Evolutionary conservation across 2,888 invertebrate genomes (phyloP).

Genomic region (Spilosoma lubricipeda): DNA sequence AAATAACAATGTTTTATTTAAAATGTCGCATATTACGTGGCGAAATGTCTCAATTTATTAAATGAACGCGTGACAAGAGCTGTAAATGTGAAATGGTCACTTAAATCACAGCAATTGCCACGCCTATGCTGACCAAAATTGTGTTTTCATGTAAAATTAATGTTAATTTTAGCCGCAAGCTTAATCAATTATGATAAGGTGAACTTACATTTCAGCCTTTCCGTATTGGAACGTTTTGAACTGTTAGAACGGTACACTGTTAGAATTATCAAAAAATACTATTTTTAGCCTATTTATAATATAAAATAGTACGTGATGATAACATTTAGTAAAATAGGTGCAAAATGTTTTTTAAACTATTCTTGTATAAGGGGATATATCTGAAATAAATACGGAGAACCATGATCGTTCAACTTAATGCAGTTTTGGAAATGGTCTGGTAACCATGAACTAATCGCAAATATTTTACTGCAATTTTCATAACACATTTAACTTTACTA

Average conservation of each 20-base stretch:
- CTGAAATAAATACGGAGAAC: not conserved
- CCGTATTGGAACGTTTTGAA: not conserved
- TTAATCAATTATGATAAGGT: slow-evolving; percentile 65
- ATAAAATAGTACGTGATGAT: too few relatives aligned
- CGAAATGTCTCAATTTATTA: slow-evolving; percentile 78
- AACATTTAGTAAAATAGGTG: not conserved
- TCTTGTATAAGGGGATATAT: not conserved
- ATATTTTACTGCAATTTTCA: too few relatives aligned
- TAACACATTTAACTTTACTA: too few relatives aligned
- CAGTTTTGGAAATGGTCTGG: too few relatives aligned
- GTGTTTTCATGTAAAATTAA: slow-evolving; percentile 72
- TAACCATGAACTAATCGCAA: too few relatives aligned
- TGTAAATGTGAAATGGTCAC: slow-evolving; percentile 73
- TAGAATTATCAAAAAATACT: not conserved
- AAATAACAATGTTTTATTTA: slow-evolving; percentile 53
- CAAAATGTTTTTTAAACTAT: not conserved
- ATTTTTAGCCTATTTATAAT: too few relatives aligned
- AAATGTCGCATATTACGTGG: slow-evolving; percentile 59
- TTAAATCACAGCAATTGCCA: slow-evolving; percentile 74
- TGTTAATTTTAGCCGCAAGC: slow-evolving; percentile 63
- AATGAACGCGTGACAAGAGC: slow-evolving; percentile 75
- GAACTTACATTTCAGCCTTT: slow-evolving; percentile 24
- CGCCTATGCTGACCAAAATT: slow-evolving; percentile 68
- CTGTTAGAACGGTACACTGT: too few relatives aligned
- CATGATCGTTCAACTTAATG: not conserved